Base-by-base conservation (phyloP, 2,888 invertebrate genomes). In the Zaprionus lineosus region DNA sequence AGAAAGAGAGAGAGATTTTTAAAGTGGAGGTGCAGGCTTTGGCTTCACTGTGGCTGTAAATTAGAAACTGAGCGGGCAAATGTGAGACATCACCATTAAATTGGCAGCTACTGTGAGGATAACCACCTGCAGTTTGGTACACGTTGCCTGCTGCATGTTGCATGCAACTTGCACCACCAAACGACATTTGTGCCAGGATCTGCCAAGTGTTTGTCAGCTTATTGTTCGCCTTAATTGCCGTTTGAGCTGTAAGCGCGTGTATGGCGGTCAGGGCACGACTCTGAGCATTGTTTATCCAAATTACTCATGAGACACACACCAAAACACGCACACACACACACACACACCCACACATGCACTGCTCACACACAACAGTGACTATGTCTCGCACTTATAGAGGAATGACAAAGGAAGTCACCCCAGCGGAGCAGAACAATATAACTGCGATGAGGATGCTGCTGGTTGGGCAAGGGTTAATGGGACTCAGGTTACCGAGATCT, bases 141-240 rank as follows among this genome's bases (percentile, higher is more conserved):
- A 9, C 3, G 51, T 11, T 12, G 4, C 4, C 1, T 12, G 24
- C 36, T 12, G 47, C 24, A 5, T 37, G 60, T 16, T 9, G 47
- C 48, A 5, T 47, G 50, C 39, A 48, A 34, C 19, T 39, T 53
- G 46, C 61, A 66, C 65, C 68, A 65, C 40, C 60, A 47, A 44
- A 44, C 39, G 51, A 24, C 31, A 57, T 47, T 61, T 50, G 52
- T 31, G 33, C 37, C 69, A 21, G 41, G 28, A 16, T 48, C 50
- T 62, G 62, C 47, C 70, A 63, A 78, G 79, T 73, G 83, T 83
- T 83, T 78, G 76, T 55, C 67, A 65, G 76, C 83, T 78, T 83
- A 83, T 78, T 78, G 78, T 78, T 64, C 47, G 78, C 57, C 55
- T 79, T 78, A 78, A 78, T 78, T 83, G 78, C 74, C 83, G 74